Conservation (phyloP, 2,797 vertebrate genomes). For the Balearica regulorum region DNA sequence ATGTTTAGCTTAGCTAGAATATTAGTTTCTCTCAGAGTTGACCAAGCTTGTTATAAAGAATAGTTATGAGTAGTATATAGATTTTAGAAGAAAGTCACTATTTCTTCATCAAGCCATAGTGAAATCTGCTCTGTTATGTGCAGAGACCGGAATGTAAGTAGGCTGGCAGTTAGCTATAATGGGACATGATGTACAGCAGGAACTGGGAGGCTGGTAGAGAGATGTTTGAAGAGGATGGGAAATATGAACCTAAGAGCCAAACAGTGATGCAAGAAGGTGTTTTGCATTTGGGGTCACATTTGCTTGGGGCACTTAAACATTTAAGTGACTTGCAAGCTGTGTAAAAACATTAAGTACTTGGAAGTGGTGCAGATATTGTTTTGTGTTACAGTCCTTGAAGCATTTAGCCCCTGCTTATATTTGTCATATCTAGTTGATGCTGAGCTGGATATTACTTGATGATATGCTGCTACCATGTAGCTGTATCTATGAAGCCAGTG, state of each 20-base stretch:
- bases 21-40: background rate
- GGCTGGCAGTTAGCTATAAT: background rate
- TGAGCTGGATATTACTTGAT: background rate
- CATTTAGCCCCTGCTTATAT: background rate
- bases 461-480: background rate
- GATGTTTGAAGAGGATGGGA: background rate
- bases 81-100: background rate
- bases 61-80: background rate
- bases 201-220: background rate
- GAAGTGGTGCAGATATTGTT: fast-evolving
- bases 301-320: background rate
- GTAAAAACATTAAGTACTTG: background rate
- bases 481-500: background rate
- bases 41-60: background rate
- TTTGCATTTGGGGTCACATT: background rate
- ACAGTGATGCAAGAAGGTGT: background rate
- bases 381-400: background rate
- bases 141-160: background rate
- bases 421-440: background rate
- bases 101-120: background rate
- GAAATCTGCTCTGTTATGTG: background rate
- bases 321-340: background rate
- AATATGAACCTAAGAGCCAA: background rate
- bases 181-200: background rate
- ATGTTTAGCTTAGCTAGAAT: background rate